Percentiles rank a stretch among this genome's conserved stretches.
phyloP scores from a whole-genome alignment of 2,888 invertebrate species.

The Malthinus flaveolus region DNA sequence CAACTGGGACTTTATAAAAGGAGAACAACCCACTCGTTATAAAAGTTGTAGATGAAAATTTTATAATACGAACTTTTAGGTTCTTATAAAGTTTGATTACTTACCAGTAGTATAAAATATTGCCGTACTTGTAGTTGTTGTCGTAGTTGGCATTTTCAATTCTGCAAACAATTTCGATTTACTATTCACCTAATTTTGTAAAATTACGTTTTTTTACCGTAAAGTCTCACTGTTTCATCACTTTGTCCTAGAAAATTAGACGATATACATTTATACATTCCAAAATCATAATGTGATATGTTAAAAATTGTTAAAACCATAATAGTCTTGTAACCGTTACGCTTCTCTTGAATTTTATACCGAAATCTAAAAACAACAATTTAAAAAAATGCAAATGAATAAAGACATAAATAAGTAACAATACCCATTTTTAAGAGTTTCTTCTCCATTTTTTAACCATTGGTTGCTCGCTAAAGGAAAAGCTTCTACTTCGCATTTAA shows the following conservation, averaged over 20 bases:
- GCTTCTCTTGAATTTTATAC: slow-evolving; percentile 65
- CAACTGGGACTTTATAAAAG: too few relatives aligned
- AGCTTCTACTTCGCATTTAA: slow-evolving; percentile 67
- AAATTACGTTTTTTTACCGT: slow-evolving; percentile 59
- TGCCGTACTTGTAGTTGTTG: slow-evolving; percentile 43
- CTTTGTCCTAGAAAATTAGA: slow-evolving; percentile 72
- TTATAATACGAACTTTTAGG: too few relatives aligned
- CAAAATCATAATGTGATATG: slow-evolving; percentile 64
- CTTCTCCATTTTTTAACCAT: slow-evolving; percentile 63
- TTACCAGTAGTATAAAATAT: slow-evolving; percentile 32
- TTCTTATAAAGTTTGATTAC: neutral
- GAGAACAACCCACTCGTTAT: too few relatives aligned
- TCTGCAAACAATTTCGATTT: slow-evolving; percentile 42
- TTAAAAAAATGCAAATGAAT: slow-evolving; percentile 3
- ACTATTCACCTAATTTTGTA: neutral
- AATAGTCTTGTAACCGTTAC: slow-evolving; percentile 64
- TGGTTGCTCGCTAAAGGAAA: slow-evolving; percentile 68
- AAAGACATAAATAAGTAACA: neutral
- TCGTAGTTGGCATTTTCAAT: slow-evolving; percentile 48
- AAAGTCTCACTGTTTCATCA: slow-evolving; percentile 68
- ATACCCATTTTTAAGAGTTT: slow-evolving; percentile 59
- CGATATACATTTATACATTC: slow-evolving; percentile 71
- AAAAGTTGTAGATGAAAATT: too few relatives aligned
- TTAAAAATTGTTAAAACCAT: slow-evolving; percentile 66
- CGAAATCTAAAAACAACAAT: slow-evolving; percentile 58